Evolutionary conservation across 2,113 vertebrate species (phyloP).

Genomic region (Pelmatolapia mariae): DNA sequence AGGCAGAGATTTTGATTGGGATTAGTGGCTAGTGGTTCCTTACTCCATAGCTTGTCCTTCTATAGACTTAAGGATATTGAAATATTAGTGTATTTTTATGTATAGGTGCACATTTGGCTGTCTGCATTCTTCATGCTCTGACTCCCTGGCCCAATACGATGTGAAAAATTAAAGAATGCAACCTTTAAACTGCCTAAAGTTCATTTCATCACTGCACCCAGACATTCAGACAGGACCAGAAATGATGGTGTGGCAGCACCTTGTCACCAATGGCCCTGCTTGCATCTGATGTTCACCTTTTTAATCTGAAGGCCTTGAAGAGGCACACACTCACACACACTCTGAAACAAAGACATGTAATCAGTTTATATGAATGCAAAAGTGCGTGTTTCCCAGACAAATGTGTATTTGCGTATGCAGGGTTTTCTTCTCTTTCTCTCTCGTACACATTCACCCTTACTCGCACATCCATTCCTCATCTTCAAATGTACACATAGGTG

Average conservation of each 20-base stretch:
- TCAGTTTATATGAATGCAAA: not conserved
- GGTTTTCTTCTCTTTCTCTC: not conserved
- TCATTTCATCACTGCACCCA: not conserved
- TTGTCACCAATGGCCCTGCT: not conserved
- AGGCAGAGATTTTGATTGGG: not conserved
- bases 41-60: not conserved
- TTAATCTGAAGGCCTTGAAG: not conserved
- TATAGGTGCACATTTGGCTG: not conserved
- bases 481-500: constrained; percentile 26
- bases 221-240: not conserved
- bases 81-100: not conserved
- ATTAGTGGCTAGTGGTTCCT: not conserved
- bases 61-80: not conserved
- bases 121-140: not conserved
- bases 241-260: not conserved
- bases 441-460: not conserved
- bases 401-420: not conserved
- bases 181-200: not conserved
- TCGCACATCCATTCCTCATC: constrained; percentile 20
- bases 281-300: not conserved
- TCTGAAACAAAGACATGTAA: not conserved
- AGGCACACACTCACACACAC: not conserved
- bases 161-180: not conserved
- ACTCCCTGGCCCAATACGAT: not conserved
- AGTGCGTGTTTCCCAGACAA: not conserved